These are phyloP conservation scores for Motacilla alba DNA, from an alignment of 2,113 vertebrate genomes.

Conservation along the genomic window DNA sequence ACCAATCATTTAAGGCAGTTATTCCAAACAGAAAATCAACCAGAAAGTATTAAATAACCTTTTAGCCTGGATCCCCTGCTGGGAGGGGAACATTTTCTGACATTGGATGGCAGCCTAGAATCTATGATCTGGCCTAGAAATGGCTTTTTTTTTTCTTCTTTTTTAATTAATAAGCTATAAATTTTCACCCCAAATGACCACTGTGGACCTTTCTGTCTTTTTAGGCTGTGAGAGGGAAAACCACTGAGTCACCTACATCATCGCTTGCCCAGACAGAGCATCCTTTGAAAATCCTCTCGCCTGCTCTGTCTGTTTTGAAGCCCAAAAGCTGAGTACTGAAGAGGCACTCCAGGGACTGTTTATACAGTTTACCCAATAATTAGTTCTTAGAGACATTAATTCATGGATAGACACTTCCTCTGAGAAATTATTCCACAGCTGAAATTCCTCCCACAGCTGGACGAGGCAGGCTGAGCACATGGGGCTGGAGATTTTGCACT, in stretches of 20 bases:
- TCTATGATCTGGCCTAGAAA: conserved; percentile 1
- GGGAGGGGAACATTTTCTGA: conserved; percentile 18
- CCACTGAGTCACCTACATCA: neutral
- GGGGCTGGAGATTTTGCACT: neutral
- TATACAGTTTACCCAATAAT: conserved; percentile 34
- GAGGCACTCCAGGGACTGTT: conserved; percentile 32
- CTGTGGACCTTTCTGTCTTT: neutral
- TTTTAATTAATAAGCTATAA: conserved; percentile 42
- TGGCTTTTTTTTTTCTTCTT: neutral
- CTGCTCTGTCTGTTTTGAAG: neutral
- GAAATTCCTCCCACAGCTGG: conserved; percentile 6
- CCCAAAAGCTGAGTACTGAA: neutral
- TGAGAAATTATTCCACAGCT: conserved; percentile 24
- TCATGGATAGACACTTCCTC: conserved; percentile 28
- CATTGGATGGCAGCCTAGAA: conserved; percentile 43
- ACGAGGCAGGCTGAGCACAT: neutral
- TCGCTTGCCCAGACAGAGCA: neutral
- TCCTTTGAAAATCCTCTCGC: conserved; percentile 19
- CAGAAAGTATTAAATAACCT: conserved; percentile 44
- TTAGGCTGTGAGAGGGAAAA: neutral
- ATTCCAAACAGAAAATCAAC: conserved; percentile 26
- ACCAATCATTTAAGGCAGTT: conserved; percentile 25
- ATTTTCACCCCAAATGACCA: conserved; percentile 10
- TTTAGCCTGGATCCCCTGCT: neutral
- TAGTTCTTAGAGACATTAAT: conserved; percentile 42